These are phyloP conservation scores for Oscheius sp. DNA, from an alignment of 2,888 invertebrate genomes.

Conservation along the genomic window DNA sequence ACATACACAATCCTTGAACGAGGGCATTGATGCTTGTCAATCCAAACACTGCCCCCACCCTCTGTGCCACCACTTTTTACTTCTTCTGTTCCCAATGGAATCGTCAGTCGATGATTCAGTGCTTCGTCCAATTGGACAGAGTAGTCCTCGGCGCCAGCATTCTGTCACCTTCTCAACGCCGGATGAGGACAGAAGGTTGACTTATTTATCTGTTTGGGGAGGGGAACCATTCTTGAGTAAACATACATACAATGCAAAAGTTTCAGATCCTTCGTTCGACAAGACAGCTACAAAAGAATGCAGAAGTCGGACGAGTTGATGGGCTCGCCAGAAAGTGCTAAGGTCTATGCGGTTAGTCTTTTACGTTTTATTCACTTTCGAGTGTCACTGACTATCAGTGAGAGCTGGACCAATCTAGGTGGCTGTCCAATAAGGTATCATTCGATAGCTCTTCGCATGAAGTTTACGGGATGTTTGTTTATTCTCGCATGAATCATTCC, in stretches of 20 bases:
- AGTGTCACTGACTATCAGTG: no score
- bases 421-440: no score
- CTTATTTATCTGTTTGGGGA: neutral
- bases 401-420: no score
- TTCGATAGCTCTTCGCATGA: no score
- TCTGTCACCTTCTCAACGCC: slow-evolving; percentile 24
- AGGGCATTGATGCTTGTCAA: slow-evolving; percentile 21
- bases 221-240: neutral
- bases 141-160: slow-evolving; percentile 5
- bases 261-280: slow-evolving; percentile 68
- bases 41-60: slow-evolving; percentile 24
- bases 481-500: no score
- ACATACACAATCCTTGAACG: neutral
- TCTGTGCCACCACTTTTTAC: slow-evolving; percentile 14
- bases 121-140: neutral
- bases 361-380: neutral
- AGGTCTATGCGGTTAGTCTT: slow-evolving; percentile 26
- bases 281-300: slow-evolving; percentile 71
- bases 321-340: slow-evolving; percentile 32
- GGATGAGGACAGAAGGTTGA: slow-evolving; percentile 24
- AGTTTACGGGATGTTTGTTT: no score
- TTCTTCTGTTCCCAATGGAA: slow-evolving; percentile 1
- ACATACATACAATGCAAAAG: neutral
- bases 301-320: slow-evolving; percentile 52
- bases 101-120: slow-evolving; percentile 7